Base-by-base conservation (phyloP, 2,797 vertebrate species). In the Babyrousa celebensis region DNA sequence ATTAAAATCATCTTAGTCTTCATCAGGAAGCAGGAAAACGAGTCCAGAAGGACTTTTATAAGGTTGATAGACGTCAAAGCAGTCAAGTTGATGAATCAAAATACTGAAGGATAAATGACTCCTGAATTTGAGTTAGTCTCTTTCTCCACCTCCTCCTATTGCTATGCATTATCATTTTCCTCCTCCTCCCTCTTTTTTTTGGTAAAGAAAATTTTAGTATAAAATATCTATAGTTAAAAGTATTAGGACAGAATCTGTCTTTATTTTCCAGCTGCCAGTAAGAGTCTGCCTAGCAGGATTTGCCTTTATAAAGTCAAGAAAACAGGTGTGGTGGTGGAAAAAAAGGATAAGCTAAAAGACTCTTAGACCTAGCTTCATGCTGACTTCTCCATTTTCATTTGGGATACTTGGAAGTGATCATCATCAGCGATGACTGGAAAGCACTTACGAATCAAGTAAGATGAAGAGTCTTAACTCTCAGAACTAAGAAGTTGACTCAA, bases 401-500 rank as follows among this genome's bases (percentile, higher is more conserved):
- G 54, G 70, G 56, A 83, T 82, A 25, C 56, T 48, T 89, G 77
- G 58, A 43, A 89, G 4, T 60, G 25, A 70, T 78, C 17, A 16
- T 65, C 48, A 74, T 27, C 58, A 68, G 0, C 8, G 71, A 86
- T 4, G 20, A 83, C 40, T 15, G 63, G 58, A 80, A 93, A 89
- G n/a, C 70, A 56, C 68, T 63, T 25, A 80, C 36, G 52, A 82
- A 36, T 62, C 12, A 58, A 75, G 29, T 29, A 74, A 63, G 65
- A 84, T 11, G 36, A 79, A 36, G 17, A 90, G 36, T 85, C 52
- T 36, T 80, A 36, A 89, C 52, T 95, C 43, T 80, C 23, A 85
- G 74, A 89, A 94, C 23, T 82, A 78, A 96, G 85, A 56, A 15
- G 18, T 36, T 63, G 56, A 94, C 56, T 87, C 21, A 36, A 72